phyloP scores from a whole-genome alignment of 1,140 invertebrate genomes.

The Drosophila sucinea region DNA sequence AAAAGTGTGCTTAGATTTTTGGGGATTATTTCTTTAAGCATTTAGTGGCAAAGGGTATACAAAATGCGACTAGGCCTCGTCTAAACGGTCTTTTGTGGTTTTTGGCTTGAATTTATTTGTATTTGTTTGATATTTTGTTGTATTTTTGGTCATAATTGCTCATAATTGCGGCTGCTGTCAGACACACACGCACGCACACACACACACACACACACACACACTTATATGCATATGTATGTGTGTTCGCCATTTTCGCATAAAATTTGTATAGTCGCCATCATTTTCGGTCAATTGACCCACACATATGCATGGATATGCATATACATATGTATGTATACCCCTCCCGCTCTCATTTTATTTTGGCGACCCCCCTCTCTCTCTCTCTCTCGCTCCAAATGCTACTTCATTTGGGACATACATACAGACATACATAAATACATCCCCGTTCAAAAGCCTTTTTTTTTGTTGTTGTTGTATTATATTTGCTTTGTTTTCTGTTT shows the following conservation, averaged over 20 bases:
- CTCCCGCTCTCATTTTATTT: constrained; percentile 30
- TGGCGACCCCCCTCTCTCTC: not conserved
- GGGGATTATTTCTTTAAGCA: too few relatives aligned
- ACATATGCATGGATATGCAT: constrained; percentile 20
- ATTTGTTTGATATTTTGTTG: constrained; percentile 26
- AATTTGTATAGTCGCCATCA: constrained; percentile 64
- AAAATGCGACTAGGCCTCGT: not conserved
- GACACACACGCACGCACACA: constrained; percentile 34
- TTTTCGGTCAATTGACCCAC: constrained; percentile 75
- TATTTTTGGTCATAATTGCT: constrained; percentile 65
- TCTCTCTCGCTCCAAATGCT: not conserved
- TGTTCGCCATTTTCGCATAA: constrained; percentile 68
- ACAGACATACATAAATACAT: constrained; percentile 21
- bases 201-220: not conserved
- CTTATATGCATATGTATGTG: not conserved
- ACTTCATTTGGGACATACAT: not conserved
- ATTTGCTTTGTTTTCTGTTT: constrained; percentile 13
- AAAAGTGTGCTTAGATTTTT: too few relatives aligned
- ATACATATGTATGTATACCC: constrained; percentile 26
- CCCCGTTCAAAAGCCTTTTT: constrained; percentile 24
- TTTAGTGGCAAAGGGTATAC: not conserved
- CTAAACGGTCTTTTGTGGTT: constrained; percentile 50
- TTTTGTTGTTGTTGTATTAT: not conserved
- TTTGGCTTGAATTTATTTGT: constrained; percentile 29
- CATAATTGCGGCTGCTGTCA: constrained; percentile 73